Conservation (phyloP, 1,140 invertebrate species). For the Portunus trituberculatus region DNA sequence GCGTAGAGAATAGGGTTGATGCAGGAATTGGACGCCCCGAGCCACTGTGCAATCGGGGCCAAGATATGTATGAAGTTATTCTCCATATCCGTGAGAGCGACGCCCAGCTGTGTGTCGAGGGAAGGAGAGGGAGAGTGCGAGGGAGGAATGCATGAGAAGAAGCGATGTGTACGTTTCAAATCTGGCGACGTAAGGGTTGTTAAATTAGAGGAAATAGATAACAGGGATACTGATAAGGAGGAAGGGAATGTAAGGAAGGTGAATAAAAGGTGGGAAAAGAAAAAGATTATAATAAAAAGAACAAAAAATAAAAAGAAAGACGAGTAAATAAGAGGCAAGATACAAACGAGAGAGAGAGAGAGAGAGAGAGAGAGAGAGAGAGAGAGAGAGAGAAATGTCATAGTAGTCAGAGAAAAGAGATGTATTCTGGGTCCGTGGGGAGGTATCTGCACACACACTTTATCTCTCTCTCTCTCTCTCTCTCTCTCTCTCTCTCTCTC, state of each 20-base stretch:
- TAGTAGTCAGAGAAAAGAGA: neutral
- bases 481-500: neutral
- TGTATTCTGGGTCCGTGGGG: neutral
- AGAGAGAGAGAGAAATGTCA: neutral
- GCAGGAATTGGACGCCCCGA: constrained; percentile 97
- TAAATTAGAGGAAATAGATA: too few species aligned
- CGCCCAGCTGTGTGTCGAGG: constrained; percentile 57
- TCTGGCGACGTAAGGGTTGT: too few species aligned
- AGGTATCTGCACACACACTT: neutral
- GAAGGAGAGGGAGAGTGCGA: too few species aligned
- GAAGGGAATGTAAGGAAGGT: too few species aligned
- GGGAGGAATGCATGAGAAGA: too few species aligned
- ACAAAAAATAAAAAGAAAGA: neutral
- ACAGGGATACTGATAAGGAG: too few species aligned
- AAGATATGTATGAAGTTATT: constrained; percentile 90
- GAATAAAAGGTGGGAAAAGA: too few species aligned
- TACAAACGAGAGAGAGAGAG: neutral
- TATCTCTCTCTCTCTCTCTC: neutral
- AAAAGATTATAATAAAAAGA: too few species aligned
- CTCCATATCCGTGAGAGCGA: constrained; percentile 81
- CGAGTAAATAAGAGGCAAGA: neutral
- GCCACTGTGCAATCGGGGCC: constrained; percentile 95
- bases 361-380: constrained; percentile 5
- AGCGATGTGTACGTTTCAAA: too few species aligned
- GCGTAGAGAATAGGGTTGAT: constrained; percentile 99